Evolutionary conservation across 1,140 invertebrate species (phyloP).

Genomic region (Drosophila setifemur): DNA sequence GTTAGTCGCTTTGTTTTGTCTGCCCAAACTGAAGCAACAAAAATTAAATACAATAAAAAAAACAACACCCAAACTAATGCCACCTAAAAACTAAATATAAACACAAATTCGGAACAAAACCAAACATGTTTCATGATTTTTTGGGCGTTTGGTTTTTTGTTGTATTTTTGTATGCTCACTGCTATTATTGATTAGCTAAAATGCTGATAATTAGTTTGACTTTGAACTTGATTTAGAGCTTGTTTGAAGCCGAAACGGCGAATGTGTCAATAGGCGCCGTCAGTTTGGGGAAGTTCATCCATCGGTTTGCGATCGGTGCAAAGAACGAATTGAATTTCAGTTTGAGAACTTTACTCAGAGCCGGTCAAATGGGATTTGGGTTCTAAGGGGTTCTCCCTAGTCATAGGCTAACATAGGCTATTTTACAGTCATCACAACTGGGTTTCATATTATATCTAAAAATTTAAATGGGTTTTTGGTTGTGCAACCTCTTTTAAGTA

Average conservation of each 20-base stretch:
- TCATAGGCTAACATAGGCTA: no score
- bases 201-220: constrained; percentile 78
- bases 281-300: constrained; percentile 2
- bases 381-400: not conserved
- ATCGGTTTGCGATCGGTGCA: not conserved
- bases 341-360: not conserved
- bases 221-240: constrained; percentile 79
- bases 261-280: constrained; percentile 39
- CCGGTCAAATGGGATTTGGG: not conserved
- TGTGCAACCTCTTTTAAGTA: no score
- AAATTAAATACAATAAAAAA: not conserved
- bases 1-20: constrained; percentile 26
- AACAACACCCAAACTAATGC: not conserved
- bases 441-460: not conserved
- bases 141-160: constrained; percentile 26
- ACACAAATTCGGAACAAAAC: constrained; percentile 14
- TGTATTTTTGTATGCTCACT: constrained; percentile 5
- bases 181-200: constrained; percentile 68
- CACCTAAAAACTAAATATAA: constrained; percentile 6
- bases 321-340: not conserved
- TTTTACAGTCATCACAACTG: not conserved
- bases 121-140: constrained; percentile 56
- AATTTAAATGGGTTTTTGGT: no score
- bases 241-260: constrained; percentile 46
- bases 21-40: constrained; percentile 16